phyloP scores from a whole-genome alignment of 2,113 vertebrate genomes.

The Cercocebus atys region DNA sequence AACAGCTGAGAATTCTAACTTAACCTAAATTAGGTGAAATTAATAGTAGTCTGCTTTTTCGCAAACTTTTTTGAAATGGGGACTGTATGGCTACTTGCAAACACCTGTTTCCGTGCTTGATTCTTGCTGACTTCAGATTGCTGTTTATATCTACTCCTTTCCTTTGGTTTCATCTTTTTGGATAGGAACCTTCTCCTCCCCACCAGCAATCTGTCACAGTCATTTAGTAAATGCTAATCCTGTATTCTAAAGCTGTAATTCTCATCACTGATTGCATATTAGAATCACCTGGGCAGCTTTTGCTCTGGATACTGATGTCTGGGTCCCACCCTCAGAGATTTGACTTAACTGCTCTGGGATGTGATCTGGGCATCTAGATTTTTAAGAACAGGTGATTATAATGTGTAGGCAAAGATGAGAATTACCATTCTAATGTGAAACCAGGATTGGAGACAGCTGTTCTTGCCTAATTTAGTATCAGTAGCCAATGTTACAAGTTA shows the following conservation, averaged over 20 bases:
- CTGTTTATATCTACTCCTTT: not conserved
- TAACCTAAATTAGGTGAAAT: not conserved
- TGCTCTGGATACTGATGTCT: not conserved
- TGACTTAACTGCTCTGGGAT: not conserved
- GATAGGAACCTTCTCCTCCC: not conserved
- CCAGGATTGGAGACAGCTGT: not conserved
- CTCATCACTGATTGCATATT: not conserved
- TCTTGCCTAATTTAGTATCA: constrained; percentile 31
- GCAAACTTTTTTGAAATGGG: not conserved
- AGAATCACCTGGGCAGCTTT: not conserved
- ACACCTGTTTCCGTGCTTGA: not conserved
- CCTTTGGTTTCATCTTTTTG: not conserved
- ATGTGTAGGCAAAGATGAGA: not conserved
- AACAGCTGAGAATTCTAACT: not conserved
- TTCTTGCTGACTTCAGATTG: constrained; percentile 29
- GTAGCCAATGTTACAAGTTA: not conserved
- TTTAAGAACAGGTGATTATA: constrained; percentile 49
- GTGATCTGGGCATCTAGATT: not conserved
- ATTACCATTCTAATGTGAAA: constrained; percentile 12
- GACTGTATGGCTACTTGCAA: not conserved
- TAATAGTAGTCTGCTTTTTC: not conserved
- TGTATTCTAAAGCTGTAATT: constrained; percentile 15
- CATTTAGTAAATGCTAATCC: not conserved
- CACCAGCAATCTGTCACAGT: not conserved
- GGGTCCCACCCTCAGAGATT: not conserved